phyloP scores from a whole-genome alignment of 2,888 invertebrate species.

The Brachypalpus laphriformis region DNA sequence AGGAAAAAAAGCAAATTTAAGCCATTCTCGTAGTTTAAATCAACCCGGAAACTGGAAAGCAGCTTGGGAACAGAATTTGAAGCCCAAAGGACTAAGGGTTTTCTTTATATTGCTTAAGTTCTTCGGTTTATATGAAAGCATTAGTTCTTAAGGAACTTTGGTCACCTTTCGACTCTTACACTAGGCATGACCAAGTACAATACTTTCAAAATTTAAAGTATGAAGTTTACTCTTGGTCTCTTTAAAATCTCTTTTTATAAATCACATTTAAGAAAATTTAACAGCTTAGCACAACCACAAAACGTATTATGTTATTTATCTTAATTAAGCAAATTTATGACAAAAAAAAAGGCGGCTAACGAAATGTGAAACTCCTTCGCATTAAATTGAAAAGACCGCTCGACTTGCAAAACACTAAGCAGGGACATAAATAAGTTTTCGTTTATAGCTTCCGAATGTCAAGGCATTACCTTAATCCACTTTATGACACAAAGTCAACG shows the following conservation, averaged over 20 bases:
- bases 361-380: background rate
- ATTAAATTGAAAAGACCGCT: background rate
- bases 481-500: slow-evolving; percentile 21
- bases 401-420: background rate
- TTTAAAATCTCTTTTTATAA: background rate
- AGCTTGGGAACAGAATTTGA: too few species aligned
- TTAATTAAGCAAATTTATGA: slow-evolving; percentile 2
- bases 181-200: too few species aligned
- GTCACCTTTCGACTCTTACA: too few species aligned
- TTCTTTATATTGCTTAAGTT: too few species aligned
- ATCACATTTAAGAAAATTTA: background rate
- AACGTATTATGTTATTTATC: background rate
- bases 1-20: too few species aligned
- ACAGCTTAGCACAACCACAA: background rate
- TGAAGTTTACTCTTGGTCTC: too few species aligned
- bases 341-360: background rate
- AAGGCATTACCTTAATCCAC: background rate
- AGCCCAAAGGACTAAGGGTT: too few species aligned
- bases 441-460: slow-evolving; percentile 11
- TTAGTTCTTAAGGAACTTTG: too few species aligned
- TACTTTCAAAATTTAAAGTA: too few species aligned
- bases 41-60: too few species aligned
- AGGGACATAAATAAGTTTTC: background rate
- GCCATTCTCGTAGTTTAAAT: too few species aligned
- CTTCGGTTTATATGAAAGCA: too few species aligned